Conservation (phyloP, 2,797 vertebrate genomes). For the Knipowitschia caucasica region DNA sequence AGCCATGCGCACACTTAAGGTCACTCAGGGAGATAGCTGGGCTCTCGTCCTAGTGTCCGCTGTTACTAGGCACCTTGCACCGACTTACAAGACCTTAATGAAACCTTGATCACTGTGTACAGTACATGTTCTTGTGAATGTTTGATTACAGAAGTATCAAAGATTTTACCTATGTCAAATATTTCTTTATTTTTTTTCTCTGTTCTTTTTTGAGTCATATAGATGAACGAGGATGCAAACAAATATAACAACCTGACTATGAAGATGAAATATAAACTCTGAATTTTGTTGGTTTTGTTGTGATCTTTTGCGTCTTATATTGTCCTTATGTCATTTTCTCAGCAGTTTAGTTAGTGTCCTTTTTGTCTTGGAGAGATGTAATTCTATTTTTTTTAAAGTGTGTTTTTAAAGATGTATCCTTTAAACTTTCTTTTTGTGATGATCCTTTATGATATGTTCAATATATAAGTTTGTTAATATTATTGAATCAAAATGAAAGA, state of each 20-base stretch:
- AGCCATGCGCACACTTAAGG: conserved; percentile 55
- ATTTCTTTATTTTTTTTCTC: conserved; percentile 60
- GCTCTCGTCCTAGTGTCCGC: conserved; percentile 75
- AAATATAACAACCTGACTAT: conserved; percentile 48
- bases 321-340: conserved; percentile 57
- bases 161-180: conserved; percentile 70
- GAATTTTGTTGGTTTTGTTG: conserved; percentile 76
- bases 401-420: conserved; percentile 75
- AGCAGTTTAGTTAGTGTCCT: conserved; percentile 72
- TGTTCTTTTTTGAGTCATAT: conserved; percentile 59
- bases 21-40: conserved; percentile 82
- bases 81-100: conserved; percentile 74
- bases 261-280: conserved; percentile 69
- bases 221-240: conserved; percentile 63
- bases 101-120: conserved; percentile 87
- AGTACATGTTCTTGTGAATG: conserved; percentile 83
- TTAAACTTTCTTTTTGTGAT: conserved; percentile 68
- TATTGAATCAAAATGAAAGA: conserved; percentile 74
- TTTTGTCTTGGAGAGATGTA: conserved; percentile 86
- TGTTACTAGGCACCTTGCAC: conserved; percentile 72
- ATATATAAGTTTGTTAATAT: conserved; percentile 65
- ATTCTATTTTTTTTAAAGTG: conserved; percentile 89
- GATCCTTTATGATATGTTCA: conserved; percentile 69
- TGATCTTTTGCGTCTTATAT: conserved; percentile 70
- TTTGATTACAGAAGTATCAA: conserved; percentile 79